Conservation (phyloP, 2,888 invertebrate genomes). For the Unio delphinus region DNA sequence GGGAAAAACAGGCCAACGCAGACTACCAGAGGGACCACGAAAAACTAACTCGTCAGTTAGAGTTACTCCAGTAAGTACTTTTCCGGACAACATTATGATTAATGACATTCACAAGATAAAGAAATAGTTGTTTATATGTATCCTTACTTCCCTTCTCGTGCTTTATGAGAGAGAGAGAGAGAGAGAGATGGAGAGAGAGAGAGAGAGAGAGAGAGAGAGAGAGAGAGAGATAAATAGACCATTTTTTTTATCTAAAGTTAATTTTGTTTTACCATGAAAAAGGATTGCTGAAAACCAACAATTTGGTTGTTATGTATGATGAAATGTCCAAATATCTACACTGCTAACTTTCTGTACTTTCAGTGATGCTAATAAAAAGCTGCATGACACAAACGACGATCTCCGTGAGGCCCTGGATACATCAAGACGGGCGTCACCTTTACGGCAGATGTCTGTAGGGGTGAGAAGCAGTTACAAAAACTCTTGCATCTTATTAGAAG, state of each 20-base stretch:
- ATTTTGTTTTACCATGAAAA: too few relatives aligned
- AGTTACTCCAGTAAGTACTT: conserved; percentile 74
- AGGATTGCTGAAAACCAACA: too few relatives aligned
- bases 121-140: not conserved
- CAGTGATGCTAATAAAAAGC: conserved; percentile 76
- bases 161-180: too few relatives aligned
- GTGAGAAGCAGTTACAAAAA: conserved; percentile 27
- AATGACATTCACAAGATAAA: not conserved
- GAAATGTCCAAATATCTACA: too few relatives aligned
- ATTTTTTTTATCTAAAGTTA: too few relatives aligned
- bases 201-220: too few relatives aligned
- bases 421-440: conserved; percentile 39
- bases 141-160: conserved; percentile 1
- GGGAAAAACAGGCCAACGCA: conserved; percentile 72
- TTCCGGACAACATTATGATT: too few relatives aligned
- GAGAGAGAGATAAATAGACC: too few relatives aligned
- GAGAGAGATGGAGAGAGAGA: too few relatives aligned
- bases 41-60: conserved; percentile 74
- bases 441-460: conserved; percentile 45
- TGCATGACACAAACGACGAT: conserved; percentile 77
- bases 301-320: too few relatives aligned
- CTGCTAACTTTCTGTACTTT: conserved; percentile 20
- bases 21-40: conserved; percentile 75
- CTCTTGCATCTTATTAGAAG: not conserved
- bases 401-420: conserved; percentile 73